Conservation (phyloP, 2,797 vertebrate species). For the Lagocephalus sceleratus region DNA sequence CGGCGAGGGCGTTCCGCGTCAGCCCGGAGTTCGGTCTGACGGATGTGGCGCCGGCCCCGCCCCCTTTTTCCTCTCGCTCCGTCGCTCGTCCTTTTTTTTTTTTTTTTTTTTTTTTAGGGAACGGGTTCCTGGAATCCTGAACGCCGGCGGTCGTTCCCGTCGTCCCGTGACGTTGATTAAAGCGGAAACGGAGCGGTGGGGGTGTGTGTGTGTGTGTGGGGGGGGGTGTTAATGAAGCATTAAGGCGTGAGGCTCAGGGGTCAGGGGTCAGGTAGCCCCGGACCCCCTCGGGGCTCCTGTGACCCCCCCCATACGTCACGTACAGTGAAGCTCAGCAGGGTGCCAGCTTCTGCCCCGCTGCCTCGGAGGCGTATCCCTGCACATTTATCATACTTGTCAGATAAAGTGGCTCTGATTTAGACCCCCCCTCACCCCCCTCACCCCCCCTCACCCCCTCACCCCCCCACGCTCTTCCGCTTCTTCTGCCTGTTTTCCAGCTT, state of each 20-base stretch:
- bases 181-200: conserved; percentile 7
- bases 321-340: conserved; percentile 31
- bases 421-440: conserved; percentile 20
- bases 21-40: too few species aligned
- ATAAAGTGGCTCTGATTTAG: conserved; percentile 54
- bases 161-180: conserved; percentile 11
- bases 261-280: neutral
- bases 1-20: conserved; percentile 4
- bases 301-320: conserved; percentile 23
- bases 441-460: conserved; percentile 25
- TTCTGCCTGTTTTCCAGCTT: conserved; percentile 3
- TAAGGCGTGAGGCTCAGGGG: too few species aligned
- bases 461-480: neutral
- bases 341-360: conserved; percentile 31
- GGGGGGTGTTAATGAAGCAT: too few species aligned
- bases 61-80: conserved; percentile 15
- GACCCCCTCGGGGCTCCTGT: conserved; percentile 11
- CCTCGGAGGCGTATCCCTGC: conserved; percentile 34
- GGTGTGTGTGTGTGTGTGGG: too few species aligned
- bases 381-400: conserved; percentile 60
- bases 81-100: too few species aligned
- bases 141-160: conserved; percentile 31
- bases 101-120: too few species aligned
- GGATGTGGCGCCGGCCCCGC: too few species aligned
- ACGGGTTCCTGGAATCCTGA: conserved; percentile 14